Evolutionary conservation across 2,113 vertebrate genomes (phyloP).

Genomic region (Nibea albiflora): DNA sequence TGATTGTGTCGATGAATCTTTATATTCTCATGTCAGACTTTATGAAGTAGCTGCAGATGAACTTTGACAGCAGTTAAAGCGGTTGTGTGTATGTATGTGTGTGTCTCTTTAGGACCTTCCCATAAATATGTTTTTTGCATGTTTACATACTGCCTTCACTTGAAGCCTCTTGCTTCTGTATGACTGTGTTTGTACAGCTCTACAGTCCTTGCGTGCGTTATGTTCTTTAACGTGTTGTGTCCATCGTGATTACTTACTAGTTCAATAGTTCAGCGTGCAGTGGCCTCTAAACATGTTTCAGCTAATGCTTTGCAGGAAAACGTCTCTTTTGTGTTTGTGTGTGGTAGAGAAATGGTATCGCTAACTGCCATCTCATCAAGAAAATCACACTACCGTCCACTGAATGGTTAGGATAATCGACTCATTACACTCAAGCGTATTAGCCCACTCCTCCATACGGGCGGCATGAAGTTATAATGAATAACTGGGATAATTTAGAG

Average conservation of each 20-base stretch:
- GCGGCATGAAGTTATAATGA: conserved; percentile 44
- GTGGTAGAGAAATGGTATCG: conserved; percentile 49
- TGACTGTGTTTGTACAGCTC: background rate
- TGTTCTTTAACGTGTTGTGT: background rate
- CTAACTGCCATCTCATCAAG: conserved; percentile 56
- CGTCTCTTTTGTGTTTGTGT: conserved; percentile 16
- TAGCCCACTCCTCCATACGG: background rate
- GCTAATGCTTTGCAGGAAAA: conserved; percentile 3
- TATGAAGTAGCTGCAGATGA: conserved; percentile 13
- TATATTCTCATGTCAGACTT: conserved; percentile 11
- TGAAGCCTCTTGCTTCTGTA: background rate
- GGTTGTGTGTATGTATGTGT: background rate
- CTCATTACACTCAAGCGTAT: conserved; percentile 47
- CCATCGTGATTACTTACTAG: background rate
- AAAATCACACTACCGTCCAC: conserved; percentile 53
- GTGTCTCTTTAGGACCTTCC: background rate
- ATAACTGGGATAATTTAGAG: conserved; percentile 64
- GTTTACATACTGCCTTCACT: background rate
- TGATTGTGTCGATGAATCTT: conserved; percentile 1
- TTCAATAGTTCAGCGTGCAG: background rate
- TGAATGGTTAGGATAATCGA: conserved; percentile 56
- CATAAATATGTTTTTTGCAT: conserved; percentile 7
- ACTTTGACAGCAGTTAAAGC: background rate
- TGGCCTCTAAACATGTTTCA: conserved; percentile 8
- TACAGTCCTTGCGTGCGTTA: no score